These are phyloP conservation scores for Phenganax subtilis DNA, from an alignment of 92 coral and sea anemone genomes.

Conservation along the genomic window DNA sequence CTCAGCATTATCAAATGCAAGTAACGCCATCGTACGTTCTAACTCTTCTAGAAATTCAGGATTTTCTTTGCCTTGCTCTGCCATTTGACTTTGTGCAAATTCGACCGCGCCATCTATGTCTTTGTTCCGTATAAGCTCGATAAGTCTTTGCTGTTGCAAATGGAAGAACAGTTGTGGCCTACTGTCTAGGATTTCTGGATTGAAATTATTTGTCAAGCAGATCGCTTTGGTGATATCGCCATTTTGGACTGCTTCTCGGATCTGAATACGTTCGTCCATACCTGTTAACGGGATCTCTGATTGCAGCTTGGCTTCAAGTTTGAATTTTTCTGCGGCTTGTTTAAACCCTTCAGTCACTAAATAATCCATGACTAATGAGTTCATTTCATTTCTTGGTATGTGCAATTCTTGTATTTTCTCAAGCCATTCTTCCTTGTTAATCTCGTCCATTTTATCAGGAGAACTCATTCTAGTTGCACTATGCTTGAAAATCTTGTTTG, in stretches of 20 bases:
- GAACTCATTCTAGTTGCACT: slow-evolving; percentile 66
- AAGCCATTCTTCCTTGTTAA: slow-evolving; percentile 95
- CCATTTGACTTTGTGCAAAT: slow-evolving; percentile 94
- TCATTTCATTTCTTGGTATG: slow-evolving; percentile 93
- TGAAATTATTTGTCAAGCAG: slow-evolving; percentile 80
- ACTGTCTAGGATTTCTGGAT: slow-evolving; percentile 93
- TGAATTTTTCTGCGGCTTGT: slow-evolving; percentile 98
- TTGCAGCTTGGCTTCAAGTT: slow-evolving; percentile 89
- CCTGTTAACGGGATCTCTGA: slow-evolving; percentile 79
- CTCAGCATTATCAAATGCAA: slow-evolving; percentile 95
- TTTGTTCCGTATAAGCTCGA: slow-evolving; percentile 87
- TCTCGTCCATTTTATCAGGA: slow-evolving; percentile 73
- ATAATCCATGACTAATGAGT: slow-evolving; percentile 91
- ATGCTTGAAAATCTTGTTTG: not conserved
- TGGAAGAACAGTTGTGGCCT: slow-evolving; percentile 82
- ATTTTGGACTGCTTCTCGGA: slow-evolving; percentile 90
- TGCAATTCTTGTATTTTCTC: slow-evolving; percentile 67
- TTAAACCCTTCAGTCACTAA: slow-evolving; percentile 99
- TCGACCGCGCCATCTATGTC: slow-evolving; percentile 96
- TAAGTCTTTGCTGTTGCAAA: slow-evolving; percentile 89
- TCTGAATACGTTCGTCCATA: slow-evolving; percentile 87
- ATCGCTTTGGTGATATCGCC: slow-evolving; percentile 93
- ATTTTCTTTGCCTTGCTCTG: slow-evolving; percentile 95
- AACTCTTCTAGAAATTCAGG: slow-evolving; percentile 85
- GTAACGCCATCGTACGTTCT: slow-evolving; percentile 92